phyloP scores from a whole-genome alignment of 2,113 vertebrate species.

The Catharus bicknelli region DNA sequence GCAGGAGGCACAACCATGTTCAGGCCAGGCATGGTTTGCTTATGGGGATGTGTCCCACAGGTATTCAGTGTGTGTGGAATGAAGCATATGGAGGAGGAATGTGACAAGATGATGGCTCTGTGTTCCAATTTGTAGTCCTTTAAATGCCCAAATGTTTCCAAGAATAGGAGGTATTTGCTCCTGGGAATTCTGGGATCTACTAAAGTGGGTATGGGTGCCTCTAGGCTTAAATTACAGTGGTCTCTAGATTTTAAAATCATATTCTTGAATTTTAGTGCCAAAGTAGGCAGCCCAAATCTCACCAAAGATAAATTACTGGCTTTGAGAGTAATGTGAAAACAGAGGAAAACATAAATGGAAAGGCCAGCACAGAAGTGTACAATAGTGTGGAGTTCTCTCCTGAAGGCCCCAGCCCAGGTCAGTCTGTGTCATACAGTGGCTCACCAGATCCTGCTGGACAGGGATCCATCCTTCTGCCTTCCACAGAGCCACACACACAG shows the following conservation, averaged over 20 bases:
- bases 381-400: not conserved
- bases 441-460: not conserved
- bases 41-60: not conserved
- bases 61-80: not conserved
- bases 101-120: not conserved
- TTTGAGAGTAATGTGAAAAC: not conserved
- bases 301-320: not conserved
- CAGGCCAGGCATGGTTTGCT: not conserved
- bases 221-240: not conserved
- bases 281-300: not conserved
- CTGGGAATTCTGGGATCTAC: not conserved
- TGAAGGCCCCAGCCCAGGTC: not conserved
- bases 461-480: not conserved
- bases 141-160: not conserved
- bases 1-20: fast-evolving
- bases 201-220: not conserved
- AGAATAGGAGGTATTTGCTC: not conserved
- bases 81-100: not conserved
- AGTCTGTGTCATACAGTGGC: fast-evolving
- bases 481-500: not conserved
- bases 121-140: not conserved
- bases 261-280: not conserved
- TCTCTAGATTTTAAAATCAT: not conserved
- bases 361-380: not conserved
- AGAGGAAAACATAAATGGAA: not conserved